Evolutionary conservation across 2,888 invertebrate species (phyloP), one percentile per base, ranked within the genome.

Genomic region (Cosmia pyralina): DNA sequence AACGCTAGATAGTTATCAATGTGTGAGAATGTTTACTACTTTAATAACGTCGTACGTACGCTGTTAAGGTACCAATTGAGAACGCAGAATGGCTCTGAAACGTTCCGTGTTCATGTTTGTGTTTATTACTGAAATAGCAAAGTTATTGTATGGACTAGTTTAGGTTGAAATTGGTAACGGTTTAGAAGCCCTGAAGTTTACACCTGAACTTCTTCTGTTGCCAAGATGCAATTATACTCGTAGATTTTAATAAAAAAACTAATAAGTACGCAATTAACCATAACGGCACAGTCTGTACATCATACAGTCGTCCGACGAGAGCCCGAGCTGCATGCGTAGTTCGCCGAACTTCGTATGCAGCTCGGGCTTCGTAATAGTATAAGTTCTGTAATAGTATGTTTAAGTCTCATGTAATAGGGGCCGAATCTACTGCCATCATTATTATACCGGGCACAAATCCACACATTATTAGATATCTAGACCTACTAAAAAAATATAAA

Each of bases 1-100:
- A 13, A 41, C 22, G 17, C 13, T 62, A 59, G 44, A 65, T 53
- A 55, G 60, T 52, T 58, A 57, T 48, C 64, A 77, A 71, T 68
- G 82, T 81, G 64, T 19, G 82, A 41, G 70, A 34, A 68, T 70
- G 59, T 79, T 79, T 79, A 81, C 52, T 68, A 57, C 79, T 77
- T 79, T 71, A 81, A 70, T 79, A 79, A 60, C 67, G 55, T 71
- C 59, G 41, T 68, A 59, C 22, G 38, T 57, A 71, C 52, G 59
- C 57, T 60, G 71, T 53, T 46, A 28, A 65, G 52, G 67, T 64
- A 65, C 34, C 82, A 28, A 71, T 65, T 68, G 77, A 57, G 77
- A 64, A 65, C 59, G 41, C 46, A 60, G 41, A 82, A 82, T 70
- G 53, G 67, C 53, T 58, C 8, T 41, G 48, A 65, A 77, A 65